A percentile compares a stretch with the other conserved stretches of the same genome.
Conservation (phyloP, 2,888 invertebrate species). For the Empis livida region DNA sequence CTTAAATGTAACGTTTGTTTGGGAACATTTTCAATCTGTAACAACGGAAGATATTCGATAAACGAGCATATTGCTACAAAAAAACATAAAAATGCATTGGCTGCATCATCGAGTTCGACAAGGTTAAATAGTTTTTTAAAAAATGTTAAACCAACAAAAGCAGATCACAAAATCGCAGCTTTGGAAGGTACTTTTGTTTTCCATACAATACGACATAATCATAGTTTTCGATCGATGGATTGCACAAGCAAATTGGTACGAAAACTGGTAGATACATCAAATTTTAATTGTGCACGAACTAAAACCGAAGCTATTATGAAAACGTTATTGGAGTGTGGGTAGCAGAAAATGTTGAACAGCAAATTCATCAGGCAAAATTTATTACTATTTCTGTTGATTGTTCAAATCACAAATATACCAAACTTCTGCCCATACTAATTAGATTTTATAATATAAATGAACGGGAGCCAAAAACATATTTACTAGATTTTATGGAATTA, state of each 20-base stretch:
- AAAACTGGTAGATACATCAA: slow-evolving; percentile 8
- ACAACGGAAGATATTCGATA: too few species aligned
- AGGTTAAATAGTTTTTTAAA: slow-evolving; percentile 9
- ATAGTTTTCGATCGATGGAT: slow-evolving; percentile 10
- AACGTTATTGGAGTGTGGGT: neutral
- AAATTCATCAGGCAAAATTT: neutral
- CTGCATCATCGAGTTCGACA: slow-evolving; percentile 7
- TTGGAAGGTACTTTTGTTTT: slow-evolving; percentile 2
- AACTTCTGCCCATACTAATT: neutral
- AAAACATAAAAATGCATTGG: slow-evolving; percentile 9
- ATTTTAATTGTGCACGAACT: slow-evolving; percentile 11
- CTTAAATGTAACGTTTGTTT: too few species aligned
- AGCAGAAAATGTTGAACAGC: neutral
- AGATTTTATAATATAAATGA: neutral
- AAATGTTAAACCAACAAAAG: slow-evolving; percentile 9
- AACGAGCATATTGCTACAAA: neutral
- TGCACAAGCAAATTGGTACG: slow-evolving; percentile 8
- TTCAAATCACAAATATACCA: neutral
- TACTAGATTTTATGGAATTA: neutral
- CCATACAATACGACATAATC: slow-evolving; percentile 6
- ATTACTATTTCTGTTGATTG: neutral
- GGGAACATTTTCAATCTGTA: too few species aligned
- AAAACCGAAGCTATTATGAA: slow-evolving; percentile 10
- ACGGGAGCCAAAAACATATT: neutral
- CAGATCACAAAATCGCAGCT: slow-evolving; percentile 10